A percentile compares a stretch with the other conserved stretches of the same genome.
Evolutionary conservation across 2,888 invertebrate genomes (phyloP).

Genomic region (Epinotia ramella): DNA sequence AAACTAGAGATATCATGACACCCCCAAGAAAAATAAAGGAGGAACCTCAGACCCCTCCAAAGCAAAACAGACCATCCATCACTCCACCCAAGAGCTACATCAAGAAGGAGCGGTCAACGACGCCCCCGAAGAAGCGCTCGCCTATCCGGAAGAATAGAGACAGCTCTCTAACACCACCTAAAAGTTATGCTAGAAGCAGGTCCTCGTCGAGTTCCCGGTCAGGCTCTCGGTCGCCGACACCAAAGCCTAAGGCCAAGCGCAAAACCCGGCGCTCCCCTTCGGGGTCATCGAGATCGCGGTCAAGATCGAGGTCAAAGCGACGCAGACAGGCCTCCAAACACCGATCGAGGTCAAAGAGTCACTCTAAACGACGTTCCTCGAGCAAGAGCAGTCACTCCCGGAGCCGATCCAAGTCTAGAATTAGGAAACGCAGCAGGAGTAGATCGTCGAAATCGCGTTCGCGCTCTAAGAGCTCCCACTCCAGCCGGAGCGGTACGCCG

Average conservation of each 20-base stretch:
- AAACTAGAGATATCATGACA: constrained; percentile 56
- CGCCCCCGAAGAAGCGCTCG: constrained; percentile 63
- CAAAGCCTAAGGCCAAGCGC: constrained; percentile 58
- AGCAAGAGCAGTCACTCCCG: constrained; percentile 57
- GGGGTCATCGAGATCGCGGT: constrained; percentile 60
- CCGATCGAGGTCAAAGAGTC: constrained; percentile 64
- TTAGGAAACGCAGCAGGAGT: constrained; percentile 57
- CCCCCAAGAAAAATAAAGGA: constrained; percentile 59
- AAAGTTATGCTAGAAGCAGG: constrained; percentile 69
- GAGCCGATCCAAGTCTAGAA: constrained; percentile 61
- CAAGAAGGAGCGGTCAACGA: constrained; percentile 56
- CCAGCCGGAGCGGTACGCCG: constrained; percentile 65
- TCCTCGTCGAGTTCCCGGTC: constrained; percentile 68
- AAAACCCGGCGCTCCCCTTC: constrained; percentile 56
- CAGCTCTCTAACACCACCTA: constrained; percentile 74
- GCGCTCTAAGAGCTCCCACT: constrained; percentile 58
- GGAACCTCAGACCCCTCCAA: constrained; percentile 58
- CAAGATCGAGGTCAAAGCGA: constrained; percentile 59
- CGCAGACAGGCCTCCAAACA: constrained; percentile 58
- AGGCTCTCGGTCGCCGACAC: constrained; percentile 60
- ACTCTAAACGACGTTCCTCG: constrained; percentile 60
- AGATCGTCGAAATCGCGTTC: constrained; percentile 59
- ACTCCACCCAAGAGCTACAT: constrained; percentile 65
- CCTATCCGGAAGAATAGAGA: constrained; percentile 64
- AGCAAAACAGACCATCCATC: constrained; percentile 58